These are phyloP conservation scores for Pantherophis alleghaniensis DNA, from an alignment of 2,797 vertebrate genomes.

Conservation along the genomic window DNA sequence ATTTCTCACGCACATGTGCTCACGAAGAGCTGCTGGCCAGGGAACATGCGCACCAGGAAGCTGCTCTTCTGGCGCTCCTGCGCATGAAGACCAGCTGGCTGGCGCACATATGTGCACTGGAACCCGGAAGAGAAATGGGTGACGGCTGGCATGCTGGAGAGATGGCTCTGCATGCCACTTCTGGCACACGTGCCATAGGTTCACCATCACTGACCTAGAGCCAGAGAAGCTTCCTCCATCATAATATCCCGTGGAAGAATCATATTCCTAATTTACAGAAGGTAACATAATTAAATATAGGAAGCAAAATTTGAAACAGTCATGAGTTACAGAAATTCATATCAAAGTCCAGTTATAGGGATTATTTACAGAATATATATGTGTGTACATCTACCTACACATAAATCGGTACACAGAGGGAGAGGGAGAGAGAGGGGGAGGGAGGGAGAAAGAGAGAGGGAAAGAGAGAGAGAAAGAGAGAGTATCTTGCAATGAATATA, in stretches of 20 bases:
- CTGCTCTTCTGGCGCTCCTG: no score
- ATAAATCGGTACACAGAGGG: neutral
- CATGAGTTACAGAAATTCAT: constrained; percentile 47
- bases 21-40: no score
- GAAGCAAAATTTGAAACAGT: constrained; percentile 44
- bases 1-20: no score
- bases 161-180: no score
- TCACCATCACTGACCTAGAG: no score
- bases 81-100: no score
- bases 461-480: constrained; percentile 34
- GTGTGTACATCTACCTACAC: neutral
- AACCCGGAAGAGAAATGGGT: no score
- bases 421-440: accelerated
- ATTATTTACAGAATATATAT: constrained; percentile 54
- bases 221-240: neutral
- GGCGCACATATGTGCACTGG: no score
- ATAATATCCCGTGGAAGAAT: neutral
- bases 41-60: no score
- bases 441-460: no score
- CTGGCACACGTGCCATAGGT: no score
- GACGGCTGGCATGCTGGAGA: no score
- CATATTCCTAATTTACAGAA: neutral
- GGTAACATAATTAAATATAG: constrained; percentile 13
- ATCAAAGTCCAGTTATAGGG: constrained; percentile 68
- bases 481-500: constrained; percentile 76